Percentiles rank a stretch among this genome's conserved stretches.
These are phyloP conservation scores for mouse (Mus musculus) DNA, from an alignment of 2,113 vertebrate genomes.

Conservation along the genomic window GRCm39 chr1:152517001-152517500, in stretches of 20 bases:
- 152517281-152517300: slow-evolving; percentile 50
- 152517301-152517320: not conserved
- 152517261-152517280: slow-evolving; percentile 59
- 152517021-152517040: not conserved
- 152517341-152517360: slow-evolving; percentile 46
- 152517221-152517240: slow-evolving; percentile 63
- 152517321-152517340: not conserved
- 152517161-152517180: slow-evolving; percentile 23
- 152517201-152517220: slow-evolving; percentile 57
- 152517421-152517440: not conserved
- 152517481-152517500: not conserved
- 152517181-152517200: slow-evolving; percentile 55
- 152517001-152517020: not conserved
- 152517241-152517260: slow-evolving; percentile 64
- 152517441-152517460: not conserved
- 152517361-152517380: not conserved
- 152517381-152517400: not conserved
- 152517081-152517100: slow-evolving; percentile 41
- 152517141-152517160: not conserved
- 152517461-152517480: not conserved
- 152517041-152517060: not conserved
- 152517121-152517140: not conserved
- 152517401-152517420: not conserved
- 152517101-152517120: not conserved
- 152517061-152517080: not conserved